Percentiles rank a stretch among this genome's conserved stretches.
phyloP scores from a whole-genome alignment of 53 echinoderm and acorn worm species.

The Echinarachnius parma region DNA sequence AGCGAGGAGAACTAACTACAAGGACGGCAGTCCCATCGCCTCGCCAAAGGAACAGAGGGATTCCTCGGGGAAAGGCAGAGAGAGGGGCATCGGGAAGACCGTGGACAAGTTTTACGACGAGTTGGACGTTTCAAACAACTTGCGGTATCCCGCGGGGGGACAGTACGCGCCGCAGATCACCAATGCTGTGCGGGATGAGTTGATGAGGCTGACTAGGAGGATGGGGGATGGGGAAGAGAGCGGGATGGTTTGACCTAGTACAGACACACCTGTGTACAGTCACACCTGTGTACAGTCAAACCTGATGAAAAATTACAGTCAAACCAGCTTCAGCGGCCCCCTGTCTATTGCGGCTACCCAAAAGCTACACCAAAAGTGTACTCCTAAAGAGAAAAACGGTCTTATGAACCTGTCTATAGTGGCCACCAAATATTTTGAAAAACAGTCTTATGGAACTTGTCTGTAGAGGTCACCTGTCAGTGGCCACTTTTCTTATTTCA shows the following conservation, averaged over 20 bases:
- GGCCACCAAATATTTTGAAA: too few relatives aligned
- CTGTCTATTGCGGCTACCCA: too few relatives aligned
- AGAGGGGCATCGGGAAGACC: conserved; percentile 21
- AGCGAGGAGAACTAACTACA: background rate
- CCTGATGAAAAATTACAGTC: too few relatives aligned
- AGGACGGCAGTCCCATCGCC: background rate
- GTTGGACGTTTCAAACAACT: conserved; percentile 23
- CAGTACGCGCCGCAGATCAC: conserved; percentile 30
- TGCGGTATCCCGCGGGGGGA: conserved; percentile 22
- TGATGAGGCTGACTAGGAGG: conserved; percentile 17
- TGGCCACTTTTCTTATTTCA: too few relatives aligned
- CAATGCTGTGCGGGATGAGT: conserved; percentile 28
- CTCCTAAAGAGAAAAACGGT: too few relatives aligned
- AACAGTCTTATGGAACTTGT: too few relatives aligned
- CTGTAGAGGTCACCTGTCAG: too few relatives aligned
- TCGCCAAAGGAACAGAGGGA: background rate
- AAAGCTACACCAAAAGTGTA: too few relatives aligned
- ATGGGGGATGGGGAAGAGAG: conserved; percentile 45
- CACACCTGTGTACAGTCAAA: too few relatives aligned
- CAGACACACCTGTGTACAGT: too few relatives aligned
- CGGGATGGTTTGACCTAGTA: conserved; percentile 11
- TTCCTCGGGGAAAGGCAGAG: background rate
- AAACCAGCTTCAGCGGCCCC: too few relatives aligned
- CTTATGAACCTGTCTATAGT: too few relatives aligned
- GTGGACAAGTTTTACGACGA: conserved; percentile 42